These are phyloP conservation scores for Heliconius congener DNA, from an alignment of 1,140 invertebrate species.

Conservation along the genomic window DNA sequence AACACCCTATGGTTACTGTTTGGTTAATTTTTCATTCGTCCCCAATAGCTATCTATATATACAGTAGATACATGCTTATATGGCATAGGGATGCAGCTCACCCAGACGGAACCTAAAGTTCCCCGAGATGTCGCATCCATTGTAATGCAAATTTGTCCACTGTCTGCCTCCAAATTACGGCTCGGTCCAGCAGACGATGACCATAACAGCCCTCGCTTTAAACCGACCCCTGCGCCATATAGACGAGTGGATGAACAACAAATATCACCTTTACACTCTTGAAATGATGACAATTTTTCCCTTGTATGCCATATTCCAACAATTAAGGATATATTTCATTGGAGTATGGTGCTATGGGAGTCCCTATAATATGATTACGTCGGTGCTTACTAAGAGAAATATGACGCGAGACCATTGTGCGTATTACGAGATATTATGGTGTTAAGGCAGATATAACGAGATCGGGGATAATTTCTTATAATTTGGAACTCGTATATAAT, in stretches of 20 bases:
- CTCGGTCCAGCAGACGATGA: constrained; percentile 73
- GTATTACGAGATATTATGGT: constrained; percentile 62
- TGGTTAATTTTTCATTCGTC: not conserved
- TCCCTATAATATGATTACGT: constrained; percentile 66
- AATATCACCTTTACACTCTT: constrained; percentile 51
- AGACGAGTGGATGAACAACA: constrained; percentile 34
- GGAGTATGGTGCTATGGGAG: constrained; percentile 70
- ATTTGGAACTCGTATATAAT: constrained; percentile 39
- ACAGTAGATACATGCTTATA: constrained; percentile 16
- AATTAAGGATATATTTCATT: constrained; percentile 66
- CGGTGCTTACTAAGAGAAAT: constrained; percentile 47
- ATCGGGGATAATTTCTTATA: constrained; percentile 59
- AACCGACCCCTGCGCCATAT: constrained; percentile 49
- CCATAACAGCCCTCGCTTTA: constrained; percentile 74
- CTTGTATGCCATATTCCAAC: constrained; percentile 38
- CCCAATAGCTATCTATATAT: not conserved
- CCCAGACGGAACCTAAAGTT: constrained; percentile 64
- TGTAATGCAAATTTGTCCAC: constrained; percentile 77
- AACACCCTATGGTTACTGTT: not conserved
- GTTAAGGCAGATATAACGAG: constrained; percentile 55
- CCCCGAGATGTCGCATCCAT: constrained; percentile 67
- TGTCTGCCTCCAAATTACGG: constrained; percentile 79
- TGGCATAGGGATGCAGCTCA: constrained; percentile 44
- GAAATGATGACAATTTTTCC: constrained; percentile 43
- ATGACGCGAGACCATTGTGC: constrained; percentile 63